Evolutionary conservation across 2,797 vertebrate species (phyloP), one percentile per base, ranked within the genome.

Genomic region (Sebastes matsubarae): DNA sequence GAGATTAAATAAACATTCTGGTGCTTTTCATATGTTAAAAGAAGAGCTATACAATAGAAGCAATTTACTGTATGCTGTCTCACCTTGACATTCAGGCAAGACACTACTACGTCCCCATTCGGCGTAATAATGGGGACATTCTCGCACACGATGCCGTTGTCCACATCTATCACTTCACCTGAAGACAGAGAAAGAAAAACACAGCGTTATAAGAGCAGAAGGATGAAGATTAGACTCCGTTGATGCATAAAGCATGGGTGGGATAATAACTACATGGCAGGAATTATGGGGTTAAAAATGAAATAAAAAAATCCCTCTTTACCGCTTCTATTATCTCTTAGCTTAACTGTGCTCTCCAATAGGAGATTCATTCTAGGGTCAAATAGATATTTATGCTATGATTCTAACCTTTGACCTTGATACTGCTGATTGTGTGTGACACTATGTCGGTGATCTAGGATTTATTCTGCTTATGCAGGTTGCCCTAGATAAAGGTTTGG

Each of bases 91-190:
- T 99, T 99, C 85, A 99, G 93, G 70, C 96, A 96, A 87, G 98
- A 98, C 93, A 97, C 97, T 32, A 99, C 98, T 24, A 99, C 96
- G 61, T 99, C 98, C 82, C 97, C 98, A 2, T 96, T 97, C 13
- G 98, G 98, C 13, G 98, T 99, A 90, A 99, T 97, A 86, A 99
- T 99, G 20, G 98, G 98, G 78, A 99, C 98, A 63, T 96, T 96
- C 93, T 99, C 97, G 93, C 98, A 99, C 89, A 98, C 94, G 72
- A 99, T 99, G 87, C 97, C 98, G 30, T 96, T 96, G 88, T 99
- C 97, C 92, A 99, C 98, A 83, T 99, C 98, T 70, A 99, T 97
- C 78, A 99, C 98, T 88, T 95, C 97, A 58, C 98, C 98, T 99
- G 86, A 13, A 71, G n/a, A 59, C 2, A 58, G 2, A 24, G 6